Evolutionary conservation across 2,888 invertebrate species (phyloP).

Genomic region (Hypolimnas misippus): DNA sequence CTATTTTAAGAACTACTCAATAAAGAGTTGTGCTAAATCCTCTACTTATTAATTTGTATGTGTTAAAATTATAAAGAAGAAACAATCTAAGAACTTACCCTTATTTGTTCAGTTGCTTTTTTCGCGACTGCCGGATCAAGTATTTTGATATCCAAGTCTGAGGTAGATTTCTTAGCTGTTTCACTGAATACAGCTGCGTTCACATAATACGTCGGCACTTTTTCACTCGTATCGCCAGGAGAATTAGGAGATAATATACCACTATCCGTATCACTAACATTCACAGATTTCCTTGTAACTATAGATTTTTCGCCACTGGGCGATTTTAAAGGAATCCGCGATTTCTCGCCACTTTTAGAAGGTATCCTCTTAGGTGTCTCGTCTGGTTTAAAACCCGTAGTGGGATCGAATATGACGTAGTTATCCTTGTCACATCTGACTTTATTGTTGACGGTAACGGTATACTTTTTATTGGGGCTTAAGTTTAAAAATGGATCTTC

Average conservation of each 20-base stretch:
- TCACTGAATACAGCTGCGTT: conserved; percentile 74
- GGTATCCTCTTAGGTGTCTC: conserved; percentile 58
- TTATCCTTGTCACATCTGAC: conserved; percentile 82
- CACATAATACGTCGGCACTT: conserved; percentile 64
- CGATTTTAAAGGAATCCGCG: conserved; percentile 66
- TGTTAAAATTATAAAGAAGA: no score
- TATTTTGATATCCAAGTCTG: conserved; percentile 70
- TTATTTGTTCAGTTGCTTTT: conserved; percentile 77
- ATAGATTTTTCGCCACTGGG: conserved; percentile 65
- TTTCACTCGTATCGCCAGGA: conserved; percentile 80
- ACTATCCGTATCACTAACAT: conserved; percentile 86
- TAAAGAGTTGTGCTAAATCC: no score
- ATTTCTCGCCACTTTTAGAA: conserved; percentile 64
- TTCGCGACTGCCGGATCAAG: conserved; percentile 73
- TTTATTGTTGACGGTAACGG: conserved; percentile 79
- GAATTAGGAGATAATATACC: conserved; percentile 86
- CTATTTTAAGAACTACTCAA: no score
- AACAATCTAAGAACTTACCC: conserved; percentile 62
- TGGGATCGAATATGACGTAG: conserved; percentile 80
- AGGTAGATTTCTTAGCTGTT: conserved; percentile 62
- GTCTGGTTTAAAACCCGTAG: conserved; percentile 73
- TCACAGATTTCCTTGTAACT: conserved; percentile 65
- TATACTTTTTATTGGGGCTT: conserved; percentile 82
- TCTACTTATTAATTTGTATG: no score
- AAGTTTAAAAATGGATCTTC: conserved; percentile 78